Base-by-base conservation (phyloP, 2,113 vertebrate species). In the Gulo gulo region DNA sequence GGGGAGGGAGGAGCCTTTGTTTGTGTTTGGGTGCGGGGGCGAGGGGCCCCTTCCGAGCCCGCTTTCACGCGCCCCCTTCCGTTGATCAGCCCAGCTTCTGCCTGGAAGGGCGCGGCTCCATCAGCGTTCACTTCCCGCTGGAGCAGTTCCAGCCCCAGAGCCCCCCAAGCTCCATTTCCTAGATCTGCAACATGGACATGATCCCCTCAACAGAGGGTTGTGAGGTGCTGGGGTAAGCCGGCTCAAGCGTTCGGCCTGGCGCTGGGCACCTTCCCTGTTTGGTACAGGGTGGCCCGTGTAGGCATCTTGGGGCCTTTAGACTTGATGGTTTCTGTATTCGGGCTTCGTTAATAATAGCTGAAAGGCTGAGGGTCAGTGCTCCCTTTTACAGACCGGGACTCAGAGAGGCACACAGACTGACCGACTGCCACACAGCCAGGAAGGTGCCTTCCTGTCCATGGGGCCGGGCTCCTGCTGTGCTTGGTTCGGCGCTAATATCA, bases 191-290 rank as follows among this genome's bases (percentile, higher is more conserved):
- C 29, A 5, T 6, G 3, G n/a, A 12, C 5, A 1, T 10, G 4
- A 13, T 10, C 15, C 23, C 45, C 67, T 69, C 57, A 20, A 1
- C 3, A 18, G 79, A 29, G 26, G 86, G 26, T 1, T 7, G 5
- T 5, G 18, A 5, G 50, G 63, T n/a, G 18, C 26, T 10, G 21
- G 0, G 8, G 39, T 6, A 1, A 3, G 0, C 14, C 0, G 21
- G 55, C 50, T 16, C 34, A 55, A 13, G 61, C 2, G 36, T 7
- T 55, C 4, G 39, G 39, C 39, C 39, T 42, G 39, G 39, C 39
- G 39, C 39, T 42, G 21, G 88, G 80, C 85, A 0, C 16, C 3
- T 11, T n/a, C 20, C 18, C 31, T 6, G 24, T 31, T 39, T 6
- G 26, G 52, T 12, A 14, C 34, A 12, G 0, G 26, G 79, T 0